These are phyloP conservation scores for Stenolophus ochropezus DNA, from an alignment of 2,888 invertebrate genomes.

Conservation along the genomic window DNA sequence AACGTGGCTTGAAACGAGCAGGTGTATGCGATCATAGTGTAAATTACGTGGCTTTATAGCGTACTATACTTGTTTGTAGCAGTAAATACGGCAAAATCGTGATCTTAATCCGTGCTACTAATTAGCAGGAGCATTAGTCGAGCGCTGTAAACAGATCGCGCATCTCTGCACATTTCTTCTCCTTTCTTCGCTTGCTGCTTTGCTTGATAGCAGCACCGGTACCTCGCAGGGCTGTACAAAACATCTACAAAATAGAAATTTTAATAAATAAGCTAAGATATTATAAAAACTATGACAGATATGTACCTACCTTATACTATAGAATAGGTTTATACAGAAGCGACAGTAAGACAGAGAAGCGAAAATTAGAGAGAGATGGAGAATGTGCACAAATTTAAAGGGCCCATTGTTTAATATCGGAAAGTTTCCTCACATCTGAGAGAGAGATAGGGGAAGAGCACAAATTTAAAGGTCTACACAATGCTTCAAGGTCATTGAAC, in stretches of 20 bases:
- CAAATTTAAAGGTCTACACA: no score
- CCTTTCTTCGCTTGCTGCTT: background rate
- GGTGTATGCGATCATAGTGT: background rate
- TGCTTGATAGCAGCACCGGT: background rate
- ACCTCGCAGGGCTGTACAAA: background rate
- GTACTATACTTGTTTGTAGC: slow-evolving; percentile 27
- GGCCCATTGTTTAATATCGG: no score
- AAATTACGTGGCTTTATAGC: background rate
- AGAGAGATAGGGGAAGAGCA: no score
- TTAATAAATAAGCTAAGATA: no score
- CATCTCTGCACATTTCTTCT: slow-evolving; percentile 21
- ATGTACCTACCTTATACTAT: no score
- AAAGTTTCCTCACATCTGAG: no score
- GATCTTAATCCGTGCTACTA: slow-evolving; percentile 64
- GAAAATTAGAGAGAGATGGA: no score
- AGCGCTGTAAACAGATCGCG: slow-evolving; percentile 64
- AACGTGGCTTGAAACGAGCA: background rate
- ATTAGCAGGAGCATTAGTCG: slow-evolving; percentile 64
- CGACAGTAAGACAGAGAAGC: no score
- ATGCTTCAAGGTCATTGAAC: no score
- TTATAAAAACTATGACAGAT: no score
- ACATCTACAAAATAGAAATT: background rate
- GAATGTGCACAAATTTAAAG: no score
- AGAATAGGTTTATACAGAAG: no score
- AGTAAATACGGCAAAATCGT: slow-evolving; percentile 58